Conservation (phyloP, 2,888 invertebrate species). For the Acleris emargana region DNA sequence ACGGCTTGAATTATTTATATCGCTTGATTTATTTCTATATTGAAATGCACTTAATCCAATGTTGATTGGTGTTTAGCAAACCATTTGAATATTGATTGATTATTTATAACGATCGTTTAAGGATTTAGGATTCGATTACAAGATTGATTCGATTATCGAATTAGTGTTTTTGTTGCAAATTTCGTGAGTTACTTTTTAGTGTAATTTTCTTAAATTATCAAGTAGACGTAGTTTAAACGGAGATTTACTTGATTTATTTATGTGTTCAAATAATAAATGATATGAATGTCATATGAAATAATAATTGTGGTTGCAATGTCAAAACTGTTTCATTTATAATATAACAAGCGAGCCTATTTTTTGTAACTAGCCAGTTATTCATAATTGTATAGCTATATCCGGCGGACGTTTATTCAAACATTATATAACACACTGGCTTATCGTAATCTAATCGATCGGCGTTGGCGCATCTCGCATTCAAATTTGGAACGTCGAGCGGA, state of each 20-base stretch:
- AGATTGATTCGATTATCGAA: no score
- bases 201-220: no score
- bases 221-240: no score
- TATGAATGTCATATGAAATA: not conserved
- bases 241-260: no score
- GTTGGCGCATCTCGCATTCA: slow-evolving; percentile 80
- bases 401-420: slow-evolving; percentile 65
- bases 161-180: no score
- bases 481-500: slow-evolving; percentile 74
- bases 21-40: slow-evolving; percentile 53
- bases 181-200: no score
- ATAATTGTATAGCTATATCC: slow-evolving; percentile 51
- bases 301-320: not conserved
- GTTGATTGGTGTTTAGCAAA: slow-evolving; percentile 49
- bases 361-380: slow-evolving; percentile 12
- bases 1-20: slow-evolving; percentile 67
- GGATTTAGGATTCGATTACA: not conserved
- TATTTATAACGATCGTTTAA: not conserved
- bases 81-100: slow-evolving; percentile 54
- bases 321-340: not conserved
- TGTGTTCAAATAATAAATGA: no score
- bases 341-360: slow-evolving; percentile 1
- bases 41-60: slow-evolving; percentile 55
- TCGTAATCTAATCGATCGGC: slow-evolving; percentile 72
- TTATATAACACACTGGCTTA: slow-evolving; percentile 55